phyloP scores from a whole-genome alignment of 2,113 vertebrate species.

The Pristiophorus japonicus region DNA sequence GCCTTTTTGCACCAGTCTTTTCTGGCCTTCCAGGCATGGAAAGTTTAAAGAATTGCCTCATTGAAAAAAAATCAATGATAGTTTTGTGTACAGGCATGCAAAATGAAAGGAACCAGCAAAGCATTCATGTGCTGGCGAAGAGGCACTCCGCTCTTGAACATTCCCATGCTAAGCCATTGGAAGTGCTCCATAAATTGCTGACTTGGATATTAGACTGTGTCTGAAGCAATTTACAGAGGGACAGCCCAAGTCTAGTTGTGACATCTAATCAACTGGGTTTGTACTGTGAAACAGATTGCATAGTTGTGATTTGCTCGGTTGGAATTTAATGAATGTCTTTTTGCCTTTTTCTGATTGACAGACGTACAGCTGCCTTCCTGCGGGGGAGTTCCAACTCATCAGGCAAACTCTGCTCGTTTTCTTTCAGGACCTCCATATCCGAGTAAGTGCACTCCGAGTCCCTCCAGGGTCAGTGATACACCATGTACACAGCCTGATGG shows the following conservation, averaged over 20 bases:
- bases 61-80: too few relatives aligned
- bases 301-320: neutral
- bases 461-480: conserved; percentile 16
- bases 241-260: neutral
- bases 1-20: too few relatives aligned
- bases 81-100: too few relatives aligned
- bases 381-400: conserved; percentile 90
- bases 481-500: neutral
- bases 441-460: conserved; percentile 60
- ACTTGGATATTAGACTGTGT: too few relatives aligned
- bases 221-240: too few relatives aligned
- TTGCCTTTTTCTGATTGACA: conserved; percentile 46
- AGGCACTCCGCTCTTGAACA: too few relatives aligned
- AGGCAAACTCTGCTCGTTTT: conserved; percentile 90
- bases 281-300: neutral
- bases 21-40: too few relatives aligned
- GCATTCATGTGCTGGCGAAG: too few relatives aligned
- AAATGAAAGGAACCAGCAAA: too few relatives aligned
- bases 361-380: conserved; percentile 67
- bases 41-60: too few relatives aligned
- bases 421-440: conserved; percentile 97
- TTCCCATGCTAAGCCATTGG: too few relatives aligned
- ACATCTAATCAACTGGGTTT: neutral
- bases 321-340: neutral
- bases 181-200: too few relatives aligned